Conservation (phyloP, 2,113 vertebrate genomes). For the Thomomys bottae region DNA sequence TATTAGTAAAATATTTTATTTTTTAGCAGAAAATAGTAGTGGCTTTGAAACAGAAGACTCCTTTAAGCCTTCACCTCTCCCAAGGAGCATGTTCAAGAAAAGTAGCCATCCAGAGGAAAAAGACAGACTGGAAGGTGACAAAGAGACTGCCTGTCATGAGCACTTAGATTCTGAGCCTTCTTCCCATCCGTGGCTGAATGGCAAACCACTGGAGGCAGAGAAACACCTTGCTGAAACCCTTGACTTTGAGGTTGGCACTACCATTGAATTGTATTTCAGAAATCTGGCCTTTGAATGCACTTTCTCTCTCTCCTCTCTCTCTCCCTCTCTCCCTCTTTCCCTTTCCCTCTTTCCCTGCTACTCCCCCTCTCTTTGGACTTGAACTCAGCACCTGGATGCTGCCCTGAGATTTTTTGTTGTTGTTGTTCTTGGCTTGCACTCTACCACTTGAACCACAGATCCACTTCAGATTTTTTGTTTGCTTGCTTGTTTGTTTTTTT, state of each 20-base stretch:
- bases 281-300: no score
- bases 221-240: slow-evolving; percentile 60
- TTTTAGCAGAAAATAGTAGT: slow-evolving; percentile 71
- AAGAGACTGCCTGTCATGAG: slow-evolving; percentile 67
- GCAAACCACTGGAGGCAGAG: slow-evolving; percentile 59
- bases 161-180: slow-evolving; percentile 70
- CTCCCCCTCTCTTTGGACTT: neutral
- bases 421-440: no score
- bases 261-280: neutral
- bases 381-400: neutral
- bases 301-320: no score
- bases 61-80: slow-evolving; percentile 87
- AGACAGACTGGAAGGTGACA: slow-evolving; percentile 67
- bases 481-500: no score
- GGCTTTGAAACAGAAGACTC: slow-evolving; percentile 71
- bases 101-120: slow-evolving; percentile 70
- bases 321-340: no score
- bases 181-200: slow-evolving; percentile 70
- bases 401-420: no score
- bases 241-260: slow-evolving; percentile 78
- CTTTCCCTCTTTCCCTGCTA: no score
- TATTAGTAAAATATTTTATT: slow-evolving; percentile 33
- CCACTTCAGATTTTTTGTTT: no score
- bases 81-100: slow-evolving; percentile 81
- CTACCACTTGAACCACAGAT: no score